These are phyloP conservation scores for Varroa destructor DNA, from an alignment of 1,140 invertebrate species.

Conservation along the genomic window DNA sequence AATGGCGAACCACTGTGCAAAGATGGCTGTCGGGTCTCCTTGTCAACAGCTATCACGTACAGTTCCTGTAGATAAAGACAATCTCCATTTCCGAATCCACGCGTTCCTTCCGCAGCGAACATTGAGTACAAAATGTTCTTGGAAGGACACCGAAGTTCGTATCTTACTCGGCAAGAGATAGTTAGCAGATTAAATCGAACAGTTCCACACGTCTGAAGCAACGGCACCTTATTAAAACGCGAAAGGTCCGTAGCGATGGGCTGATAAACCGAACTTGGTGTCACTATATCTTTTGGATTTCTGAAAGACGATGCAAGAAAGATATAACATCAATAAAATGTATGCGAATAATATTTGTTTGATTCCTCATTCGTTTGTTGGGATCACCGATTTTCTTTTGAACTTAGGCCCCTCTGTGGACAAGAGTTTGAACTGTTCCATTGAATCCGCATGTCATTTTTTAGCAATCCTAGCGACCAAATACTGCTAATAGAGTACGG, in stretches of 20 bases:
- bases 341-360: too few relatives aligned
- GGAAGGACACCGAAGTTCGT: slow-evolving; percentile 8
- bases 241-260: neutral
- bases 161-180: slow-evolving; percentile 1
- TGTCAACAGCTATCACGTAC: slow-evolving; percentile 11
- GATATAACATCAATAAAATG: too few relatives aligned
- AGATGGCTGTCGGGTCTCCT: neutral
- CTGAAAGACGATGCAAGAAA: neutral
- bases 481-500: too few relatives aligned
- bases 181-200: slow-evolving; percentile 5
- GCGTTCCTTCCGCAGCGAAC: slow-evolving; percentile 2
- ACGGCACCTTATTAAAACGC: neutral
- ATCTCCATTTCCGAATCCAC: slow-evolving; percentile 17
- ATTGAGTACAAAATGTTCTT: neutral
- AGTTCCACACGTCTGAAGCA: neutral
- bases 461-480: too few relatives aligned
- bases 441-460: too few relatives aligned
- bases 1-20: neutral
- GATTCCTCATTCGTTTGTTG: too few relatives aligned
- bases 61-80: slow-evolving; percentile 6
- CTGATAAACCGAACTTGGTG: neutral
- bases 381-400: too few relatives aligned
- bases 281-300: slow-evolving; percentile 3
- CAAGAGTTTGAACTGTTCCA: too few relatives aligned
- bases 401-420: too few relatives aligned